Evolutionary conservation across 2,113 vertebrate genomes (phyloP), one percentile per base, ranked within the genome.

Genomic region (Eurystomus gularis): DNA sequence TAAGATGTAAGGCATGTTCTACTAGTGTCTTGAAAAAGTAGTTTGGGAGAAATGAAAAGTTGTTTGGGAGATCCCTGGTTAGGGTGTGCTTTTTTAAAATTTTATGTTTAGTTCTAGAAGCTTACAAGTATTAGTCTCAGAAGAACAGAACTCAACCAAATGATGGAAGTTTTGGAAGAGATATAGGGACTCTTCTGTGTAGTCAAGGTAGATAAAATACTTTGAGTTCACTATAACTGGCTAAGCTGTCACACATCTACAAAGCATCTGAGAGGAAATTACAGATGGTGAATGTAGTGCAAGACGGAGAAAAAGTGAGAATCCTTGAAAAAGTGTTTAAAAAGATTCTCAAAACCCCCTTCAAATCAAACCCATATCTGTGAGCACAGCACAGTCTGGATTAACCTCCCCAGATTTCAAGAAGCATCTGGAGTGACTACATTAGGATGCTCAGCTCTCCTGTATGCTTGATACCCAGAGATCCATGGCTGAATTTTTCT

Each of bases 121-220:
- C 9, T 76, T 88, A 20, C 9, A 40, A 35, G 6, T 28, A 33
- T 8, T 40, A 33, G 16, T 58, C n/a, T 48, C 9, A 25, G 58
- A 71, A 86, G 35, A 72, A 16, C 23, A 9, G 24, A 4, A 7
- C 4, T 78, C 4, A n/a, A 17, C 20, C 31, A 62, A 23, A 57
- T 57, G 29, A 52, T 7, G 40, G 58, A 46, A n/a, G 12, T 13
- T 82, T 90, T 52, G 29, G 42, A 62, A 37, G 54, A 29, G 7
- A n/a, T n/a, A n/a, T 2, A 82, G 18, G 6, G 21, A 10, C 10
- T 52, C 15, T 58, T 51, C 37, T 0, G 0, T 37, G 17, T 6
- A 44, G 35, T 25, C 5, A 57, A 17, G 55, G 37, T 19, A 42
- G 46, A 57, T 46, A 57, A 71, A 76, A 64, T n/a, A n/a, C n/a